These are phyloP conservation scores for Sturnus vulgaris DNA, from an alignment of 2,113 vertebrate genomes.

Conservation along the genomic window DNA sequence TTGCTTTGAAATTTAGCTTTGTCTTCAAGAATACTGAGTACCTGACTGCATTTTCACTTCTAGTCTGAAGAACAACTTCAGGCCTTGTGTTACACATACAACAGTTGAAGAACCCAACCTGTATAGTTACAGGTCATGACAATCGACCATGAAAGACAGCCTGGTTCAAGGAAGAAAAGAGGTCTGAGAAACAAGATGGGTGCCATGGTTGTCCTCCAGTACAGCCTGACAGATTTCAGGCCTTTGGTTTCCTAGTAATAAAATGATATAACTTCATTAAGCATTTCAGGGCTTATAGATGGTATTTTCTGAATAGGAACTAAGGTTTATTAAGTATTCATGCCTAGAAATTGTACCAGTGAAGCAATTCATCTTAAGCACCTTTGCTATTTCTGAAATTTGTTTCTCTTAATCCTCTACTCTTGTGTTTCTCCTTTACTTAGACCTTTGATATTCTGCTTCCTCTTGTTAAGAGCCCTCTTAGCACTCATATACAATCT, in stretches of 20 bases:
- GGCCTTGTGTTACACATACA: background rate
- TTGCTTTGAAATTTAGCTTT: background rate
- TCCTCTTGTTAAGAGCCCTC: background rate
- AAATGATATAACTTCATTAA: background rate
- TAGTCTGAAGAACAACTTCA: background rate
- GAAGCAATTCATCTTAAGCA: background rate
- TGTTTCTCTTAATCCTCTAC: background rate
- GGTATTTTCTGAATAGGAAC: background rate
- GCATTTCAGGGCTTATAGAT: background rate
- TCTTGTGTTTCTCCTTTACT: background rate
- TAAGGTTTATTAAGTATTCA: background rate
- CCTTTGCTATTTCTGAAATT: background rate
- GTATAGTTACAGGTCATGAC: background rate
- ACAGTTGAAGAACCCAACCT: accelerated
- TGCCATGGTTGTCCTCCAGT: background rate
- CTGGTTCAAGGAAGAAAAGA: background rate
- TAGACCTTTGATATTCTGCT: background rate
- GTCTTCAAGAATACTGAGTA: background rate
- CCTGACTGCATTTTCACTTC: background rate
- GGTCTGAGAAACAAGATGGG: background rate
- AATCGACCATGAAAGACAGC: background rate
- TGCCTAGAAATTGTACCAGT: background rate
- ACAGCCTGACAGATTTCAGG: background rate
- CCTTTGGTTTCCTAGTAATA: background rate
- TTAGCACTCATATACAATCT: background rate